These are phyloP conservation scores for Garra rufa DNA, from an alignment of 2,113 vertebrate genomes.

Conservation along the genomic window DNA sequence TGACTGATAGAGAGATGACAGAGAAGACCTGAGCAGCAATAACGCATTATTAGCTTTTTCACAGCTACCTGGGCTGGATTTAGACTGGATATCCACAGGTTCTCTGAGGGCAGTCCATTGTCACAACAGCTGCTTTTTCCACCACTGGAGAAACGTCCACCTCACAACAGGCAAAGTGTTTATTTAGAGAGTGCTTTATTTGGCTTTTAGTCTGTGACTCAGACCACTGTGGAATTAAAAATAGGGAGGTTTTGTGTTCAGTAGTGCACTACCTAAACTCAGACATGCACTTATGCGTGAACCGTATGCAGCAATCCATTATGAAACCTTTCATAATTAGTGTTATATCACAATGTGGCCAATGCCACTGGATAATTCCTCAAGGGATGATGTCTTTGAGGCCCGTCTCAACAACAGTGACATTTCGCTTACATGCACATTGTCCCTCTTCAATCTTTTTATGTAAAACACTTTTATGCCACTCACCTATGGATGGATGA, in stretches of 20 bases:
- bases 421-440: constrained; percentile 81
- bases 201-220: constrained; percentile 49
- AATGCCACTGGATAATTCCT: constrained; percentile 74
- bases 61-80: constrained; percentile 78
- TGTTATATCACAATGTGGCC: constrained; percentile 57
- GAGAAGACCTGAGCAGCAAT: constrained; percentile 77
- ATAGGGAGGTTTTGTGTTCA: constrained; percentile 49
- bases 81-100: constrained; percentile 80
- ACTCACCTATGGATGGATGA: constrained; percentile 89
- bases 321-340: constrained; percentile 28
- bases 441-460: constrained; percentile 75
- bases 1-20: constrained; percentile 79
- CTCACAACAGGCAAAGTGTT: constrained; percentile 18
- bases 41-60: constrained; percentile 84
- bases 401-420: constrained; percentile 74
- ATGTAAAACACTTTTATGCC: constrained; percentile 85
- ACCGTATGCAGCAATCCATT: background rate
- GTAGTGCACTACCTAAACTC: background rate
- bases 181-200: constrained; percentile 36
- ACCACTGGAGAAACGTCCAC: background rate
- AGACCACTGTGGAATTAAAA: constrained; percentile 61
- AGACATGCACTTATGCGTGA: background rate
- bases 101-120: constrained; percentile 74
- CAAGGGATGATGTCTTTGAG: constrained; percentile 73
- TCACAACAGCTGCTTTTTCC: constrained; percentile 61